Evolutionary conservation across 2,113 vertebrate genomes (phyloP), one percentile per base, ranked within the genome.

Genomic region (Malurus elegans): DNA sequence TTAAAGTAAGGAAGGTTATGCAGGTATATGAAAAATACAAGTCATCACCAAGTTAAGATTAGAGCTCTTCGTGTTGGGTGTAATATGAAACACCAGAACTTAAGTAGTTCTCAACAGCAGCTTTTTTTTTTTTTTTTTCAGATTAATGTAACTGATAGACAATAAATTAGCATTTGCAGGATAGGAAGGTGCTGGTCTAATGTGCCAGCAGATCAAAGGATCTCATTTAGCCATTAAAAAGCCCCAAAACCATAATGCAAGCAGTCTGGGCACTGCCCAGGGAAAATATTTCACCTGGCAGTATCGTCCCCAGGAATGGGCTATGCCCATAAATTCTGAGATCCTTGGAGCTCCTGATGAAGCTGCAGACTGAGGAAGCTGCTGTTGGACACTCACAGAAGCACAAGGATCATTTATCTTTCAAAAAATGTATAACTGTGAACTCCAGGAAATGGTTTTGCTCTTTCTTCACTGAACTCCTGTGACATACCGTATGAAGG

Each of bases 281-380:
- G 18, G 15, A 21, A 85, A 88, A n/a, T 76, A 72, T 20, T 75
- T 88, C 14, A 3, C 19, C 53, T 17, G 69, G 44, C 48, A 81
- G 14, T 9, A 31, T 36, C 0, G 0, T 28, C 32, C 53, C 36
- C 57, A 78, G 38, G 12, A 67, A 79, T 2, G 10, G 50, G 17
- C 66, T 67, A 5, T 67, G n/a, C 10, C 28, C 4, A 1, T 57
- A 48, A 93, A 60, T 72, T 66, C 45, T 10, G 14, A 58, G 56
- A 25, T 57, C 23, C 36, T 75, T 25, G 12, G 66, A 7, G 2
- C 19, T 56, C 10, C 51, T 40, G 26, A 40, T 81, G 70, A 45
- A 54, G 62, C 70, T 82, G 53, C 4, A 4, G 29, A 34, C 21
- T 3, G 1, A 84, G 29, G 24, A 31, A 81, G 48, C 65, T 84